Percentiles rank a stretch among this genome's conserved stretches.
Conservation (phyloP, 2,888 invertebrate genomes). For the Xylota sylvarum region DNA sequence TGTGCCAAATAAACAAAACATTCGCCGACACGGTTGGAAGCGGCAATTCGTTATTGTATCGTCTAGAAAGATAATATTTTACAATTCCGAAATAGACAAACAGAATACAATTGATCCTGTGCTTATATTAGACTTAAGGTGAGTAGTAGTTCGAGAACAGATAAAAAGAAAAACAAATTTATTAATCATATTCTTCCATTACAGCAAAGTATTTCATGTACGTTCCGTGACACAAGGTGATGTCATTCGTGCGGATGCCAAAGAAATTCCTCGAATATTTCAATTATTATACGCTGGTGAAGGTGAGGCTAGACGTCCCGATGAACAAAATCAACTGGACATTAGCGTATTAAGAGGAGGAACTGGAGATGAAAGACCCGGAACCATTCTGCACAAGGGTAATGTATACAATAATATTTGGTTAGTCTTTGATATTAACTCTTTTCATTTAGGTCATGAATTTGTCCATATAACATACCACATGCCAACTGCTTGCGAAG, state of each 20-base stretch:
- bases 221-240: constrained; percentile 99
- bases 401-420: constrained; percentile 4
- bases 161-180: neutral
- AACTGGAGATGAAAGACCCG: constrained; percentile 84
- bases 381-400: constrained; percentile 85
- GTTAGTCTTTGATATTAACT: neutral
- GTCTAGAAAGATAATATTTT: constrained; percentile 98
- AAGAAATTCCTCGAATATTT: constrained; percentile 99
- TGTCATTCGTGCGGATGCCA: constrained; percentile 99
- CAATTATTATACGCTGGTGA: constrained; percentile 98
- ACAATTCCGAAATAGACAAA: constrained; percentile 97
- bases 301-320: constrained; percentile 94
- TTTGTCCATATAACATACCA: constrained; percentile 98
- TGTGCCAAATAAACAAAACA: constrained; percentile 97
- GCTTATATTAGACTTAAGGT: constrained; percentile 98
- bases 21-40: constrained; percentile 97
- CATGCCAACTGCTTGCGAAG: constrained; percentile 99
- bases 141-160: constrained; percentile 80
- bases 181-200: constrained; percentile 63
- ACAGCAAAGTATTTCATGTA: constrained; percentile 99
- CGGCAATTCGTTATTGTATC: constrained; percentile 98
- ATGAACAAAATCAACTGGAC: constrained; percentile 88
- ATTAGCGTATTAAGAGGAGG: constrained; percentile 86
- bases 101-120: constrained; percentile 95
- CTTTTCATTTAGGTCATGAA: constrained; percentile 91